Evolutionary conservation across 2,113 vertebrate genomes (phyloP).

Genomic region (Xenopus laevis): DNA sequence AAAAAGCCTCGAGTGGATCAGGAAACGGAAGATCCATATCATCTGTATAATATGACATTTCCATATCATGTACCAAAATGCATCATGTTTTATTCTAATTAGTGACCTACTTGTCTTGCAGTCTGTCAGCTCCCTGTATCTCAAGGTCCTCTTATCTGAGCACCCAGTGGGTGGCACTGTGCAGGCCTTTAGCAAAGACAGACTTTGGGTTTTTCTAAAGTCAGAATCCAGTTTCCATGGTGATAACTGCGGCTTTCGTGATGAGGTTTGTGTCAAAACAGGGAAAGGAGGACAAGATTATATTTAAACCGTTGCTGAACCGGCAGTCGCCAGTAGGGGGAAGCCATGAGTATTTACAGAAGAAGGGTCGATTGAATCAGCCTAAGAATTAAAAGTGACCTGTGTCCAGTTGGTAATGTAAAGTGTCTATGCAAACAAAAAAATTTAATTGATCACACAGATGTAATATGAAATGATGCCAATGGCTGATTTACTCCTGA

Average conservation of each 20-base stretch:
- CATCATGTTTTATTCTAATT: constrained; percentile 8
- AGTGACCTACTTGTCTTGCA: constrained; percentile 13
- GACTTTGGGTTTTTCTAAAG: constrained; percentile 48
- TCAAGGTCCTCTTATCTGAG: constrained; percentile 1
- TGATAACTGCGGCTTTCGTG: constrained; percentile 68
- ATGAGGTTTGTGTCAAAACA: constrained; percentile 46
- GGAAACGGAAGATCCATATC: background rate
- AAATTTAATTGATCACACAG: too few species aligned
- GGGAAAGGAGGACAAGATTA: constrained; percentile 58
- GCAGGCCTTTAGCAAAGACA: constrained; percentile 55
- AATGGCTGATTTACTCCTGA: too few species aligned
- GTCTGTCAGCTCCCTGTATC: constrained; percentile 14
- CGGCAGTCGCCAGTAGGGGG: constrained; percentile 20
- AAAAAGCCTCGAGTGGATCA: constrained; percentile 8
- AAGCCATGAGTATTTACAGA: background rate
- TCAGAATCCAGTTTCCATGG: constrained; percentile 83
- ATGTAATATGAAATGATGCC: too few species aligned
- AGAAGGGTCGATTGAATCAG: too few species aligned
- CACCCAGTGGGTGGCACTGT: constrained; percentile 76
- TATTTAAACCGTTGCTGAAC: constrained; percentile 42
- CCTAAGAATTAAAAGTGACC: too few species aligned
- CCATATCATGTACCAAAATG: constrained; percentile 16
- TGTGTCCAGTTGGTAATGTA: too few species aligned
- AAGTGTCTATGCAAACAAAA: too few species aligned
- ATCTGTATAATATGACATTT: constrained; percentile 9